Conservation (phyloP, 1,140 invertebrate species). For the Bombus waltoni region DNA sequence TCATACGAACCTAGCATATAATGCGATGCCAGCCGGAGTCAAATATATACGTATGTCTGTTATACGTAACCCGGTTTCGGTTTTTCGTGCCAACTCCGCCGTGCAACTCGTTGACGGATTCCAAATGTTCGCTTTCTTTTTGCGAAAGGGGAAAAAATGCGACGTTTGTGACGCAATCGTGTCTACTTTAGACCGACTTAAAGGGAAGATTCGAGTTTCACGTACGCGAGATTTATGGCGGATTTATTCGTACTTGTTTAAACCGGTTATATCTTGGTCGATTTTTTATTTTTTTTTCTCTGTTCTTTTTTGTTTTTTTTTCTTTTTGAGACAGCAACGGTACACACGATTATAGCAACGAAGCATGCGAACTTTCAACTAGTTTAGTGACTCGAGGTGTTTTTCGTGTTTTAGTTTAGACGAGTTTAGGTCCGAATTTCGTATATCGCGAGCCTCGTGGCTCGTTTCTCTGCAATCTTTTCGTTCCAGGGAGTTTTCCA, state of each 20-base stretch:
- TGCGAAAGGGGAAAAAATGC: neutral
- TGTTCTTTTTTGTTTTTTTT: neutral
- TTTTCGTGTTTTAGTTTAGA: neutral
- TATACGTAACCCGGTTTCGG: slow-evolving; percentile 29
- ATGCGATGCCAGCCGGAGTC: slow-evolving; percentile 30
- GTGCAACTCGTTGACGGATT: slow-evolving; percentile 8
- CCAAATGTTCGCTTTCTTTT: neutral
- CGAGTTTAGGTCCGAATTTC: neutral
- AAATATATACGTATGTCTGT: slow-evolving; percentile 32
- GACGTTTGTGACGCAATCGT: neutral
- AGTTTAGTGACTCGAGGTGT: too few relatives aligned
- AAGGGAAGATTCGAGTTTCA: neutral
- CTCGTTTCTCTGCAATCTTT: neutral
- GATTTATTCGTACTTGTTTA: neutral
- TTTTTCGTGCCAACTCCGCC: neutral
- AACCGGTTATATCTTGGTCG: neutral
- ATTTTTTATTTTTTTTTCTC: neutral
- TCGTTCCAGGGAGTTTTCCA: neutral
- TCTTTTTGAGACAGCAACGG: neutral
- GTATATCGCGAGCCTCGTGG: neutral
- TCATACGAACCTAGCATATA: slow-evolving; percentile 53
- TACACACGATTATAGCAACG: too few relatives aligned
- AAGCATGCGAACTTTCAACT: too few relatives aligned
- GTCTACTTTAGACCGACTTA: neutral
- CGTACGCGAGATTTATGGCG: neutral